Conservation (phyloP, 2,888 invertebrate genomes). For the Apocheima hispidaria region DNA sequence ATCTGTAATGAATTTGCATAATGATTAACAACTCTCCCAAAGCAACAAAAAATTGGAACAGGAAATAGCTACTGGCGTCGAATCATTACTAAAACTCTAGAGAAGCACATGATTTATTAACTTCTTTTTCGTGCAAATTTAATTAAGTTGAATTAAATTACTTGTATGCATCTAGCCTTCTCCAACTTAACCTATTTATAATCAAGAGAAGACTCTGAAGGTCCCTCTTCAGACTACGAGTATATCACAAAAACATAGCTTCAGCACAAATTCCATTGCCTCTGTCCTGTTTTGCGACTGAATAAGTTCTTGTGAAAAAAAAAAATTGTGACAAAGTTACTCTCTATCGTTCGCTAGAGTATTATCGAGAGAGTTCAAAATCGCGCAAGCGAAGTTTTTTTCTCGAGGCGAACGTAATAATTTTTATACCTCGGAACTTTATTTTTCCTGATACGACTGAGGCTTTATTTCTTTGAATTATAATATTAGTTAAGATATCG, state of each 20-base stretch:
- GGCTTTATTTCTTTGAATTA: too few species aligned
- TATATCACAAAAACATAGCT: neutral
- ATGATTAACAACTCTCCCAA: neutral
- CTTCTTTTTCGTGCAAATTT: constrained; percentile 7
- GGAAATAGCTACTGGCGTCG: constrained; percentile 15
- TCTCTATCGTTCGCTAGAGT: too few species aligned
- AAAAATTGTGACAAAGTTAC: too few species aligned
- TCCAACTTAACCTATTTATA: neutral
- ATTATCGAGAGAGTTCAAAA: too few species aligned
- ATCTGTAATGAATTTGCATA: constrained; percentile 8
- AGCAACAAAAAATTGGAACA: constrained; percentile 8
- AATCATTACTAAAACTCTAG: constrained; percentile 7
- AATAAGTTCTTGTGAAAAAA: too few species aligned
- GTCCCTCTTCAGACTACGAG: neutral
- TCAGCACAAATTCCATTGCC: neutral
- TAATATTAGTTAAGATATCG: too few species aligned
- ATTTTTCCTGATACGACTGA: too few species aligned
- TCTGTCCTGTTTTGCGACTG: neutral
- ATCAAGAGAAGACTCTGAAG: neutral
- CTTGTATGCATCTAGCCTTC: neutral
- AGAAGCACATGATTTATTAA: constrained; percentile 8
- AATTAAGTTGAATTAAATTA: constrained; percentile 3
- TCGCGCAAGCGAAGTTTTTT: too few species aligned
- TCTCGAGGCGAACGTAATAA: too few species aligned
- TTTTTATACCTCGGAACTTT: too few species aligned